These are phyloP conservation scores for Drosophila recens DNA, from an alignment of 2,888 invertebrate genomes.

Conservation along the genomic window DNA sequence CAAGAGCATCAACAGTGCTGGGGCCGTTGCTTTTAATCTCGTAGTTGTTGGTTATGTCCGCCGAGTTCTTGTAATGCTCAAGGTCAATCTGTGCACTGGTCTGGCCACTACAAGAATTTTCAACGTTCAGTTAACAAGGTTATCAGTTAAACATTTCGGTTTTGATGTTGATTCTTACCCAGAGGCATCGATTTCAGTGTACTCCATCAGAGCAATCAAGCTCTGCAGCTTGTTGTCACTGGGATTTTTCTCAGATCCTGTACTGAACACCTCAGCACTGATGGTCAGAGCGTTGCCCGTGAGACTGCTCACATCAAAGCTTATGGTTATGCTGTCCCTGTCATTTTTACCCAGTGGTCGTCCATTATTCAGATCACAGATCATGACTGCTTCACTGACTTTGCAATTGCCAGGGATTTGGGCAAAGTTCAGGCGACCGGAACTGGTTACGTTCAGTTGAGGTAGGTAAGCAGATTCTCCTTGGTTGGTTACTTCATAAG, in stretches of 20 bases:
- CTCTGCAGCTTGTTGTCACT: constrained; percentile 77
- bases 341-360: constrained; percentile 79
- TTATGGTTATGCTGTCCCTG: constrained; percentile 75
- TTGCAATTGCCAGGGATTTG: constrained; percentile 83
- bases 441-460: constrained; percentile 85
- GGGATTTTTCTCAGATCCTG: constrained; percentile 81
- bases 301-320: constrained; percentile 83
- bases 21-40: constrained; percentile 85
- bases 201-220: constrained; percentile 80
- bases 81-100: constrained; percentile 80
- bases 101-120: constrained; percentile 68
- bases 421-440: constrained; percentile 83
- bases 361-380: constrained; percentile 83
- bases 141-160: background rate
- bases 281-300: constrained; percentile 78
- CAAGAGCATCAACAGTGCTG: constrained; percentile 82
- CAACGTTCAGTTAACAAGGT: background rate
- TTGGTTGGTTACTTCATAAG: constrained; percentile 84
- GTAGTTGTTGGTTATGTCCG: constrained; percentile 82
- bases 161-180: constrained; percentile 72
- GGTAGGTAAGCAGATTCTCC: constrained; percentile 86
- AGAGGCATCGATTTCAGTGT: constrained; percentile 84
- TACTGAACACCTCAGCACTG: constrained; percentile 83
- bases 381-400: constrained; percentile 68
- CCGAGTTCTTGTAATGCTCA: constrained; percentile 78